Base-by-base conservation (phyloP, 2,113 vertebrate species). In the Puffinus mauretanicus region DNA sequence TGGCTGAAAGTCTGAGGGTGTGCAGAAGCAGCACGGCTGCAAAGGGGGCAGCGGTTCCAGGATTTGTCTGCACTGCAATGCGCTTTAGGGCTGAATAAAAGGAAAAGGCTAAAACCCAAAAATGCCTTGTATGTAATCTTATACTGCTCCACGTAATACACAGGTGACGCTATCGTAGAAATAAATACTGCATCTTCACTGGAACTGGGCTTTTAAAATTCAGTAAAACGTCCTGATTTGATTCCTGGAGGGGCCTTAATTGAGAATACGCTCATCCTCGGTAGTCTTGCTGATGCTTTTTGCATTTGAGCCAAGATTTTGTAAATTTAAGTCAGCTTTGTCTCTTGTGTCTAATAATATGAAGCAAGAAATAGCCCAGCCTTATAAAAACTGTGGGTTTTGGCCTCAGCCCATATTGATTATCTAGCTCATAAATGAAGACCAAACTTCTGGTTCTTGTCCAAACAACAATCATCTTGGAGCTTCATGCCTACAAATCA, bases 281-380 rank as follows among this genome's bases (percentile, higher is more conserved):
- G 89, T 71, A 93, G 65, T 89, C 84, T 47, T 34, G 47, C 57
- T 93, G 88, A 95, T 72, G 77, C 34, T 88, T 62, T 51, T 76
- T 82, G 47, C 6, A 0, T 36, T 40, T 30, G 32, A 93, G 81
- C 91, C 89, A 95, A 93, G 86, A 55, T 82, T 93, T 44, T 89
- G 77, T 81, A 87, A 93, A 94, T 76, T 65, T 47, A 75, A 96
- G 65, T 93, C 94, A 93, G 65, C 77, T 87, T 77, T 55, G 86
- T 94, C 89, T 94, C 95, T 79, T 82, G 86, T 94, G 91, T 65
- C 91, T 96, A 86, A 89, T 95, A 94, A 95, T 34, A 67, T 40
- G 83, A 93, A 89, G 42, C n/a, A 96, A 97, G 86, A 94, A 96
- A 93, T 78, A 95, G 86, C 78, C 84, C 69, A 72, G 81, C 65